A percentile compares a stretch with the other conserved stretches of the same genome.
Conservation (phyloP, 1,140 invertebrate species). For the Bacillus rossius region DNA sequence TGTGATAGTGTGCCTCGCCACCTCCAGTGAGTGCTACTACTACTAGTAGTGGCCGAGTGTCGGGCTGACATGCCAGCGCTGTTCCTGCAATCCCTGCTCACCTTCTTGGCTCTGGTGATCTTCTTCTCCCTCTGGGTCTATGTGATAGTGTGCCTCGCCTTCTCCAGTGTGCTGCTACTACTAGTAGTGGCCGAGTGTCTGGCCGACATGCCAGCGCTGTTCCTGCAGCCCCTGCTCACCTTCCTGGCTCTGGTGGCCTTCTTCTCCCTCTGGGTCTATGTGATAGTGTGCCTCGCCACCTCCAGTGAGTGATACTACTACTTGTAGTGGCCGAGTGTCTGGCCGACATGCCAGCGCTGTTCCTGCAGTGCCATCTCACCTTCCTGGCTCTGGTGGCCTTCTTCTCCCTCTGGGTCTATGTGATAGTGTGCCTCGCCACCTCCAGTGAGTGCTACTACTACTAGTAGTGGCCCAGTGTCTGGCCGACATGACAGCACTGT, state of each 20-base stretch:
- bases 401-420: slow-evolving; percentile 77
- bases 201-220: slow-evolving; percentile 75
- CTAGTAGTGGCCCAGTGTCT: no score
- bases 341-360: slow-evolving; percentile 75
- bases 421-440: slow-evolving; percentile 66
- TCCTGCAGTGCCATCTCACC: slow-evolving; percentile 83
- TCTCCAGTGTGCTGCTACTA: slow-evolving; percentile 62
- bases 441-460: slow-evolving; percentile 64
- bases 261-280: slow-evolving; percentile 77
- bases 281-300: slow-evolving; percentile 66
- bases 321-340: no score
- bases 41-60: no score
- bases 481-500: slow-evolving; percentile 75
- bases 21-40: slow-evolving; percentile 64
- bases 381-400: slow-evolving; percentile 73
- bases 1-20: slow-evolving; percentile 66
- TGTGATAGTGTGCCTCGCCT: slow-evolving; percentile 66
- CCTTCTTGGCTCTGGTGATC: slow-evolving; percentile 67
- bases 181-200: no score
- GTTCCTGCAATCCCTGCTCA: slow-evolving; percentile 81
- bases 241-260: slow-evolving; percentile 73
- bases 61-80: slow-evolving; percentile 77
- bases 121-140: slow-evolving; percentile 84
- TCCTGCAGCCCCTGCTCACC: slow-evolving; percentile 83
- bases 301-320: slow-evolving; percentile 64